Evolutionary conservation across 2,797 vertebrate species (phyloP).

Genomic region (Allochrocebus solatus): DNA sequence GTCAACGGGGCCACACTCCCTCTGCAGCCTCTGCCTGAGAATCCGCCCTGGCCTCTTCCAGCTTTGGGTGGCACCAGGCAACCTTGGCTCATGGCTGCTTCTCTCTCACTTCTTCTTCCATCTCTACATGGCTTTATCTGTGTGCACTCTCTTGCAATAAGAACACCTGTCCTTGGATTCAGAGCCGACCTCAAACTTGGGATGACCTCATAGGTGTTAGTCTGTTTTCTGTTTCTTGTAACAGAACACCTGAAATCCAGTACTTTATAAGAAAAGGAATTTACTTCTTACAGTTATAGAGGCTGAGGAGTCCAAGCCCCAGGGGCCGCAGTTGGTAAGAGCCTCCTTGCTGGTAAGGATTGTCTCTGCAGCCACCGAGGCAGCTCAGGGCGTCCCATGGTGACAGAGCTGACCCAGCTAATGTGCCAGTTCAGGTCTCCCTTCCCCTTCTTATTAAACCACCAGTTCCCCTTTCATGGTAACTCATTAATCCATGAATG

Average conservation of each 20-base stretch:
- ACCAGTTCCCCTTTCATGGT: neutral
- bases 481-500: neutral
- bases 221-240: neutral
- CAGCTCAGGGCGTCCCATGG: neutral
- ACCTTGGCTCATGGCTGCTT: rapidly evolving
- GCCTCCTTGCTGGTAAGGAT: neutral
- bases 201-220: neutral
- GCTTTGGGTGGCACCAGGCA: rapidly evolving
- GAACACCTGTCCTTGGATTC: rapidly evolving
- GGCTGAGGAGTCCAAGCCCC: neutral
- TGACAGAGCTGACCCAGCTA: neutral
- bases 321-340: neutral
- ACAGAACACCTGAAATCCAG: neutral
- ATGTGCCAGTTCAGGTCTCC: neutral
- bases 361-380: neutral
- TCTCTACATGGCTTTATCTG: neutral
- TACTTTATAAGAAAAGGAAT: neutral
- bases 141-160: no score
- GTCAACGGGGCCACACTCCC: neutral
- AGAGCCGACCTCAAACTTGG: neutral
- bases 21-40: no score
- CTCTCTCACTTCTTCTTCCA: neutral
- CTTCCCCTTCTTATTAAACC: neutral
- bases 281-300: neutral
- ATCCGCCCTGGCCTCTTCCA: no score